Evolutionary conservation across 2,797 vertebrate genomes (phyloP).

Genomic region (Xenops minutus): DNA sequence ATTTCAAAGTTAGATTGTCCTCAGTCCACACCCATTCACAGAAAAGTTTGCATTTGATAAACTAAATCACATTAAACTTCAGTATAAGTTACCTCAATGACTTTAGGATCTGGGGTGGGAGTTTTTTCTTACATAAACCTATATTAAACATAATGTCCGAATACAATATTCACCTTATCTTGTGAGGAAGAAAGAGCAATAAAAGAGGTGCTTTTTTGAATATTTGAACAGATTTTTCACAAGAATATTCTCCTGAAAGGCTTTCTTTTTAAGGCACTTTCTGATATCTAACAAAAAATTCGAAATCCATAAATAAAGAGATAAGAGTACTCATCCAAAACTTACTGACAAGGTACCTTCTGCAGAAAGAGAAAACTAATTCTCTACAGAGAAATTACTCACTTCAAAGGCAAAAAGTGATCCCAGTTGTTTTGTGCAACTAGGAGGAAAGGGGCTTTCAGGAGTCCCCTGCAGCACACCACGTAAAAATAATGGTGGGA

Average conservation of each 20-base stretch:
- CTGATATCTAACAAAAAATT: background rate
- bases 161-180: background rate
- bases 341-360: background rate
- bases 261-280: background rate
- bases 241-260: background rate
- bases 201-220: background rate
- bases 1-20: background rate
- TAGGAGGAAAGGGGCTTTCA: background rate
- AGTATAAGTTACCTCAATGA: background rate
- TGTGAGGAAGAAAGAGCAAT: background rate
- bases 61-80: background rate
- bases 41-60: background rate
- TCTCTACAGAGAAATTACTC: background rate
- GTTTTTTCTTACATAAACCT: background rate
- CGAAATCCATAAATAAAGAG: background rate
- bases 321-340: background rate
- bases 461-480: background rate
- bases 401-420: background rate
- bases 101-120: accelerated
- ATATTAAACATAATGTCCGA: background rate
- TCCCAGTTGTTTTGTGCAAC: background rate
- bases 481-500: background rate
- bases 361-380: background rate
- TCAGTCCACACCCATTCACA: background rate
- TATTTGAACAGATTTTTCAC: background rate